phyloP scores from a whole-genome alignment of 2,113 vertebrate genomes.

The Bettongia penicillata region DNA sequence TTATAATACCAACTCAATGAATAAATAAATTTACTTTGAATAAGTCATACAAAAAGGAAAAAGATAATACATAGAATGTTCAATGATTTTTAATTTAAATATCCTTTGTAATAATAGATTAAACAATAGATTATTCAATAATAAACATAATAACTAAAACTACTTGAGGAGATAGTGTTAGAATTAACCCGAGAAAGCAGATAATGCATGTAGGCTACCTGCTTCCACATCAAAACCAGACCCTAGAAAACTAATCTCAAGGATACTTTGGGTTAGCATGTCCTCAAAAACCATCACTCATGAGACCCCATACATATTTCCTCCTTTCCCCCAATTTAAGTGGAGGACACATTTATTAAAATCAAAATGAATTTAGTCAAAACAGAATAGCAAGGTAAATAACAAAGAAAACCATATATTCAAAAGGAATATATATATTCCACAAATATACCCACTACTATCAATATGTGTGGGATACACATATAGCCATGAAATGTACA shows the following conservation, averaged over 20 bases:
- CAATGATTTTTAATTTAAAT: slow-evolving; percentile 46
- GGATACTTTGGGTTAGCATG: no score
- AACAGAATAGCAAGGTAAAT: background rate
- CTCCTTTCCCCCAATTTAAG: slow-evolving; percentile 5
- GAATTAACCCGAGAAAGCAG: background rate
- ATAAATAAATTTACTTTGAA: background rate
- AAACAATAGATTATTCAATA: background rate
- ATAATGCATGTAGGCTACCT: background rate
- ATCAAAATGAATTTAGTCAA: background rate
- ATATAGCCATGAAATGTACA: background rate
- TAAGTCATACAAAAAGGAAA: background rate
- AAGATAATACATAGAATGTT: background rate
- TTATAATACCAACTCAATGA: background rate
- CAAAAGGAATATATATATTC: background rate
- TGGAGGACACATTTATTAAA: no score
- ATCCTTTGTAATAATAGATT: slow-evolving; percentile 44
- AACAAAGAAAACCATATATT: background rate
- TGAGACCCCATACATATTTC: slow-evolving; percentile 21
- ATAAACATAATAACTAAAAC: background rate
- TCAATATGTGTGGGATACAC: background rate
- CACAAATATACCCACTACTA: background rate
- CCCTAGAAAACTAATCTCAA: background rate
- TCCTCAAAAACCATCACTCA: no score
- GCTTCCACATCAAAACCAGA: background rate
- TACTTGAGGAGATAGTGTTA: background rate